Evolutionary conservation across 2,888 invertebrate genomes (phyloP).

Genomic region (Machimus rusticus): DNA sequence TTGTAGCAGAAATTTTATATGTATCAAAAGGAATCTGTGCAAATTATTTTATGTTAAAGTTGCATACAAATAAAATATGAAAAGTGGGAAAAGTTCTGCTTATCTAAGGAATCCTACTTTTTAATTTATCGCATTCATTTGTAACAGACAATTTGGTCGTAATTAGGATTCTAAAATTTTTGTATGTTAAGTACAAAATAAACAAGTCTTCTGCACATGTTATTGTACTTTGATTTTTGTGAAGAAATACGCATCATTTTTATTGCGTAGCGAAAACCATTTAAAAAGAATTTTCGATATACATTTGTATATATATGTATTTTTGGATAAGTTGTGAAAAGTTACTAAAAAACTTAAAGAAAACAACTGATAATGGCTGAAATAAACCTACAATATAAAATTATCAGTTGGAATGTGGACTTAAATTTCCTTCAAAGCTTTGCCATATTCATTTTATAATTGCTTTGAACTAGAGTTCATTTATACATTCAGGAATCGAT

Average conservation of each 20-base stretch:
- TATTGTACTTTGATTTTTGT: too few species aligned
- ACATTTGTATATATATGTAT: too few species aligned
- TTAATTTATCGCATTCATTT: neutral
- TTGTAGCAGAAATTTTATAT: neutral
- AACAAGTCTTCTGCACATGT: too few species aligned
- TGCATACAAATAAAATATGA: neutral
- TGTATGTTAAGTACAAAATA: too few species aligned
- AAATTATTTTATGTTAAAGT: neutral
- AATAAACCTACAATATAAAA: neutral
- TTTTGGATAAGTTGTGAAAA: too few species aligned
- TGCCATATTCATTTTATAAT: neutral
- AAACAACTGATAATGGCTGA: neutral
- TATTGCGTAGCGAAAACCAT: too few species aligned
- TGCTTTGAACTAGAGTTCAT: neutral
- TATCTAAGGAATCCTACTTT: neutral
- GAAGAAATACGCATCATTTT: too few species aligned
- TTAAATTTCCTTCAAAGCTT: neutral
- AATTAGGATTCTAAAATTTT: too few species aligned
- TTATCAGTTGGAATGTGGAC: neutral
- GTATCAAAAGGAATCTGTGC: neutral
- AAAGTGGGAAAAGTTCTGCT: neutral
- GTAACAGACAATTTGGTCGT: neutral
- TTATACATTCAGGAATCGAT: neutral
- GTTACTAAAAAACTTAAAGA: too few species aligned
- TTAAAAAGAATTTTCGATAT: too few species aligned